Evolutionary conservation across 2,888 invertebrate species (phyloP), one percentile per base, ranked within the genome.

Genomic region (Stenichneumon culpator): DNA sequence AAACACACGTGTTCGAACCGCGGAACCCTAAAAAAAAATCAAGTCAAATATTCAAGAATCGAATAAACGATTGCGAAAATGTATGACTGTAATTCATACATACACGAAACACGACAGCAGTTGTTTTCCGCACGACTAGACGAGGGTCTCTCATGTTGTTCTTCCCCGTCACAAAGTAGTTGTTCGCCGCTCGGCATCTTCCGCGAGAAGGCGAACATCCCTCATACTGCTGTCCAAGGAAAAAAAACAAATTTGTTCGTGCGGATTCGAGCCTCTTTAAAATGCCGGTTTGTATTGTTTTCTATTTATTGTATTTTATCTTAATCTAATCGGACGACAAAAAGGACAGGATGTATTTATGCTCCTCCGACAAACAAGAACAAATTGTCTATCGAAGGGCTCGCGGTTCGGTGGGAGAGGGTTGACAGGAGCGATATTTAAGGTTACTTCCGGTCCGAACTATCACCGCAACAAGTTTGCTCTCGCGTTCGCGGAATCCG

Each of bases 61-160:
- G 9, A 32, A 6, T 11, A 19, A 4, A 67, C 16, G 36, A n/a
- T n/a, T 14, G 7, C 9, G 22, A 22, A 47, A 57, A 28, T 32
- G 57, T 19, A 1, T 14, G 19, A 6, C 28, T 11, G 36, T 0
- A 39, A 47, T 78, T 47, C 39, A 39, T 39, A 79, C 73, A 3
- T 69, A 79, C 60, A 28, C 47, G 14, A 50, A 52, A 67, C 39
- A n/a, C n/a, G 50, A 44, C 44, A 16, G 65, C 44, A 16, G 65
- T 63, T 39, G n/a, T 67, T 75, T 80, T 4, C n/a, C 25, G 47
- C 68, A 32, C 25, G 39, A 63, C 50, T 44, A 28, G 16, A n/a
- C 2, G 39, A 47, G n/a, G 22, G 52, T 79, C 54, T 63, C 52
- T 79, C 74, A 83, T 83, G 54, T 70, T 79, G 69, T 70, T 36